Conservation (phyloP, 2,797 vertebrate species). For the Micromesistius poutassou region DNA sequence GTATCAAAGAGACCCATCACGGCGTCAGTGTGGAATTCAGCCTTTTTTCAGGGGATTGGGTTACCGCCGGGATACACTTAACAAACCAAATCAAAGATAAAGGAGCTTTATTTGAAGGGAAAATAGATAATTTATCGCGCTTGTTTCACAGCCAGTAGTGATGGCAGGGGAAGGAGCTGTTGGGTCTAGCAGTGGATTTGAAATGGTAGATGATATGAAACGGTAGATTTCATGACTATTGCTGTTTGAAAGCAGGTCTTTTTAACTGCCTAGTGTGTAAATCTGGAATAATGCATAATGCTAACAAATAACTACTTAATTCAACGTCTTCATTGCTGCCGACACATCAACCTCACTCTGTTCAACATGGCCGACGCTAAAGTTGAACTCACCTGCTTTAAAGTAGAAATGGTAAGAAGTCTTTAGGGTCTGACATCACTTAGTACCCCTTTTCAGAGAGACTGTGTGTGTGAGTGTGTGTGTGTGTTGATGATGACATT, state of each 20-base stretch:
- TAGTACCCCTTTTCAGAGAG: neutral
- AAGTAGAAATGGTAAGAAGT: neutral
- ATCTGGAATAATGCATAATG: neutral
- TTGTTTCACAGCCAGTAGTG: neutral
- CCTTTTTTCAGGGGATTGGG: neutral
- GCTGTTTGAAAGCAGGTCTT: neutral
- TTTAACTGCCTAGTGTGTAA: neutral
- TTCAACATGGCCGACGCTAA: neutral
- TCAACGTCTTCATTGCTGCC: neutral
- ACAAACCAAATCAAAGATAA: neutral
- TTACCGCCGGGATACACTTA: neutral
- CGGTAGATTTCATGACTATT: neutral
- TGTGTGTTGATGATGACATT: conserved; percentile 64
- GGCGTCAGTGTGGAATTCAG: too few species aligned
- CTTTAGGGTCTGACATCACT: neutral
- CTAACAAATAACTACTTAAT: neutral
- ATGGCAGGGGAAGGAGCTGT: neutral
- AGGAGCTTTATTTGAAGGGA: neutral
- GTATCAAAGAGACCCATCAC: too few species aligned
- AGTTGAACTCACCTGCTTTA: neutral
- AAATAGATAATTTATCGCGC: neutral
- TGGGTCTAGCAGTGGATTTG: neutral
- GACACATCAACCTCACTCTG: neutral
- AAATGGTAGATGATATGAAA: neutral
- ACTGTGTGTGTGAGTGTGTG: neutral